Conservation (phyloP, 2,113 vertebrate species). For the Dinomys branickii region DNA sequence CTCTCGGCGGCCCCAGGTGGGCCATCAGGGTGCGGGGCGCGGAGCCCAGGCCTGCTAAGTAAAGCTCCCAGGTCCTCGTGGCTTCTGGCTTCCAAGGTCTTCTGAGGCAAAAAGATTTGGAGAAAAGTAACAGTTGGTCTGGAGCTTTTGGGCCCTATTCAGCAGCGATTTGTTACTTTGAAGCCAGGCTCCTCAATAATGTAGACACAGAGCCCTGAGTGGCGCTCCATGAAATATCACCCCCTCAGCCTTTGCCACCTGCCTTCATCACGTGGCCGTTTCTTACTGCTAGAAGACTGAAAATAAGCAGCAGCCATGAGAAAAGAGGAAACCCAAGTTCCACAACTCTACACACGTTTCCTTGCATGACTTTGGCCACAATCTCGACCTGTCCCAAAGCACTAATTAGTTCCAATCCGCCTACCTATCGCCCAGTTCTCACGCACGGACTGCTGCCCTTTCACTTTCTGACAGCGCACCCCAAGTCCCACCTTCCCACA, state of each 20-base stretch:
- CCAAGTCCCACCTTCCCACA: too few relatives aligned
- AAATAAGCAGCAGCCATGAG: not conserved
- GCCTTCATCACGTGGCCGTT: slow-evolving; percentile 2
- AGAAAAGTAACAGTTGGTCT: slow-evolving; percentile 75
- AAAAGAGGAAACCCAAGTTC: not conserved
- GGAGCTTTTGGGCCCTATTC: slow-evolving; percentile 71
- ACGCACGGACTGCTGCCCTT: not conserved
- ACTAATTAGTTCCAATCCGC: not conserved
- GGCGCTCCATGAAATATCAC: slow-evolving; percentile 9
- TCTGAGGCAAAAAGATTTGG: slow-evolving; percentile 63
- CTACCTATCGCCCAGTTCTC: not conserved
- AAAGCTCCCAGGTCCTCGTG: not conserved
- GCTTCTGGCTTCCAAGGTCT: slow-evolving; percentile 57
- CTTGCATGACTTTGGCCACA: not conserved
- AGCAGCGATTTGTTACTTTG: slow-evolving; percentile 68
- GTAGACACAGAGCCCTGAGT: not conserved
- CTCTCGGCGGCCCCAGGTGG: not conserved
- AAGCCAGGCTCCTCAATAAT: not conserved
- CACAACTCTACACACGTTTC: not conserved
- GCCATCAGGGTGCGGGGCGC: not conserved
- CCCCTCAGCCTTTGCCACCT: slow-evolving; percentile 31
- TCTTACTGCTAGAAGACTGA: slow-evolving; percentile 43
- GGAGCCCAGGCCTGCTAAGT: slow-evolving; percentile 49
- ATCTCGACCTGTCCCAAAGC: not conserved
- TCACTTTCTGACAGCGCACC: not conserved